These are phyloP conservation scores for Gymnothorax javanicus DNA, from an alignment of 2,797 vertebrate species.

Conservation along the genomic window DNA sequence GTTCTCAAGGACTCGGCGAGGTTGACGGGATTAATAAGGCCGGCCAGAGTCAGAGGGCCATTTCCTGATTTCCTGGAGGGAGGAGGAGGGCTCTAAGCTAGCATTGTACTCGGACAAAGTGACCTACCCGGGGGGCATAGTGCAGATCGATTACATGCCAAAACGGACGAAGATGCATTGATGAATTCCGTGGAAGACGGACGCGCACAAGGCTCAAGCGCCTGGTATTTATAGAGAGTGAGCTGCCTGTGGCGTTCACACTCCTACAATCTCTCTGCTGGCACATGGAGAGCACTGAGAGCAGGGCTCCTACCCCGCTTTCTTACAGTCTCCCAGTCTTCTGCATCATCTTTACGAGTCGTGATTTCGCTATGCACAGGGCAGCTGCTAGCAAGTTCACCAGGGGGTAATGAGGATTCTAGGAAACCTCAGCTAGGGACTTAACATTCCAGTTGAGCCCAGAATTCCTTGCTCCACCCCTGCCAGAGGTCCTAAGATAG, in stretches of 20 bases:
- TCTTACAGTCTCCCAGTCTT: conserved; percentile 40
- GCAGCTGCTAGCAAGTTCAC: too few species aligned
- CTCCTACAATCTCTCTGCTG: conserved; percentile 38
- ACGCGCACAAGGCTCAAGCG: conserved; percentile 26
- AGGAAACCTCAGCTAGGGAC: too few species aligned
- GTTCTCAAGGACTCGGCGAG: conserved; percentile 34
- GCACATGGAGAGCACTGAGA: conserved; percentile 30
- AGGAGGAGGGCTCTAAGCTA: background rate
- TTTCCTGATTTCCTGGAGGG: background rate
- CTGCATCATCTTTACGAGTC: conserved; percentile 25
- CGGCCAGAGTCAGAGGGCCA: conserved; percentile 22
- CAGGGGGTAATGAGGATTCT: too few species aligned
- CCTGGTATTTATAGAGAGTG: conserved; percentile 3
- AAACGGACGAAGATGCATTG: conserved; percentile 33
- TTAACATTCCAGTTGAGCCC: too few species aligned
- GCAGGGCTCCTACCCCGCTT: conserved; percentile 48
- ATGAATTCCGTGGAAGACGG: conserved; percentile 34
- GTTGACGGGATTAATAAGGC: conserved; percentile 42
- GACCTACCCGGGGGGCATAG: conserved; percentile 36
- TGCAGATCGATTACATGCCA: conserved; percentile 55
- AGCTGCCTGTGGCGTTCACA: background rate
- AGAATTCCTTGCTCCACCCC: too few species aligned
- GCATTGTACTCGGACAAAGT: conserved; percentile 37
- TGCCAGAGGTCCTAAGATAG: too few species aligned
- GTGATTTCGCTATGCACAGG: too few species aligned